Conservation (phyloP, 1,140 invertebrate genomes). For the Nasonia giraulti region DNA sequence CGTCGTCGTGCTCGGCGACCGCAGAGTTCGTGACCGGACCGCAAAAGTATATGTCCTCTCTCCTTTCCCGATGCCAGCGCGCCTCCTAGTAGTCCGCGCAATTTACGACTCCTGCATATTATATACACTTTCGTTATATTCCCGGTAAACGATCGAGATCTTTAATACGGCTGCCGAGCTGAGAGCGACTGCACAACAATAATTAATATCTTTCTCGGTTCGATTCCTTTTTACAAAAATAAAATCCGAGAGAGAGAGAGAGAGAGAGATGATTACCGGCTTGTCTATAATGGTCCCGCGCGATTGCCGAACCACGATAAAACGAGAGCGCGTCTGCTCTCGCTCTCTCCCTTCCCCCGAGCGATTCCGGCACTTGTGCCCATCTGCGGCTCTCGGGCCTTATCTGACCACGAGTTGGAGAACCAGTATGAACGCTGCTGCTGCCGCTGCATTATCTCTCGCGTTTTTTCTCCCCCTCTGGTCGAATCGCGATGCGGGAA, state of each 20-base stretch:
- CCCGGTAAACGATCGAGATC: background rate
- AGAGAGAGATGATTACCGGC: conserved; percentile 10
- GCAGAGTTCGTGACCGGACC: background rate
- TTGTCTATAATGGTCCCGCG: background rate
- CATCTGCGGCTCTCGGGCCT: conserved; percentile 13
- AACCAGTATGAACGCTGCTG: background rate
- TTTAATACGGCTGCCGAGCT: background rate
- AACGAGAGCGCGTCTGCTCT: background rate
- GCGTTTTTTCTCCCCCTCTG: background rate
- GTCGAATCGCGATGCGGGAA: background rate
- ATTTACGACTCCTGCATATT: background rate
- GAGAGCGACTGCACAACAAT: background rate
- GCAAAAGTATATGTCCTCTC: background rate
- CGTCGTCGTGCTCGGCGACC: background rate
- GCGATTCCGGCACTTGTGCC: conserved; percentile 33
- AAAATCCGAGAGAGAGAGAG: background rate
- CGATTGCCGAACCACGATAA: conserved; percentile 16
- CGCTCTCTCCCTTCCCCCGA: background rate
- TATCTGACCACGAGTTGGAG: background rate
- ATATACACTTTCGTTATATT: background rate
- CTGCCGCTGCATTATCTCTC: background rate
- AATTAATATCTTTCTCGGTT: background rate
- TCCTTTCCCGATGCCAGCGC: background rate
- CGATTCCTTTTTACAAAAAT: background rate
- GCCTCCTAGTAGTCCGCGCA: background rate